Conservation (phyloP, 2,113 vertebrate species). For the Leuciscus idus region DNA sequence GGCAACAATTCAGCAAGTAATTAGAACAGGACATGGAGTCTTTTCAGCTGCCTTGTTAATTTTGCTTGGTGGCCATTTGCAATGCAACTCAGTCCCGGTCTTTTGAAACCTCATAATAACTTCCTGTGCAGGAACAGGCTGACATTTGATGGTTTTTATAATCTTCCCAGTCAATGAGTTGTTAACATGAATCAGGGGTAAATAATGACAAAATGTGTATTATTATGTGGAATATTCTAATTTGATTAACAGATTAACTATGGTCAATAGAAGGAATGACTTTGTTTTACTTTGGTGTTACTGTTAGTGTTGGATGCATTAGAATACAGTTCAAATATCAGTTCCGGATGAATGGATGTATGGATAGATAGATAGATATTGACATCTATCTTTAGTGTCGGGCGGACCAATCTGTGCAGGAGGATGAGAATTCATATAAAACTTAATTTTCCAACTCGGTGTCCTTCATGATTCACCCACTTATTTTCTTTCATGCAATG, state of each 20-base stretch:
- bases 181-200: background rate
- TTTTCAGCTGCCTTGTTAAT: conserved; percentile 33
- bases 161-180: background rate
- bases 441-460: background rate
- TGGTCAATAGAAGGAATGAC: background rate
- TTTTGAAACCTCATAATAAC: conserved; percentile 2
- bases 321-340: background rate
- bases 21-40: conserved; percentile 49
- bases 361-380: background rate
- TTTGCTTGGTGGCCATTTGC: background rate
- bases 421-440: conserved; percentile 25
- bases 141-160: background rate
- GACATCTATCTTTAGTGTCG: background rate
- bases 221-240: background rate
- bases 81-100: background rate
- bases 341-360: background rate
- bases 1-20: conserved; percentile 47
- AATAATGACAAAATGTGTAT: background rate
- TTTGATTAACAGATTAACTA: background rate
- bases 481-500: conserved; percentile 45
- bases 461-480: conserved; percentile 24
- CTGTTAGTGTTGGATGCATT: background rate
- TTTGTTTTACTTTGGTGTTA: background rate
- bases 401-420: background rate
- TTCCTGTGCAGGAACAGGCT: background rate